These are phyloP conservation scores for Noctua pronuba DNA, from an alignment of 2,888 invertebrate genomes.

Conservation along the genomic window DNA sequence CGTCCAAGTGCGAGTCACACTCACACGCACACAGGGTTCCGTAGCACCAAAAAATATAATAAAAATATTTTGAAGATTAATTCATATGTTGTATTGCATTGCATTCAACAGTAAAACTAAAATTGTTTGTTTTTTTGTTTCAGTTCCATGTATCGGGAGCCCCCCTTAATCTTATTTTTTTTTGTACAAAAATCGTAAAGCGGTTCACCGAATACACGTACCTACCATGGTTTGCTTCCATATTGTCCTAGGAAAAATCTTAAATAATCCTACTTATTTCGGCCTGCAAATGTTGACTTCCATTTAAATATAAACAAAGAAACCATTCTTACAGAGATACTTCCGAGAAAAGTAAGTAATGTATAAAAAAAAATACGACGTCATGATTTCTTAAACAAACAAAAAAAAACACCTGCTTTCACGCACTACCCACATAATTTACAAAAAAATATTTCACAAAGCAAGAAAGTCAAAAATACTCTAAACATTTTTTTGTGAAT, in stretches of 20 bases:
- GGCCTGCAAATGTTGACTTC: not conserved
- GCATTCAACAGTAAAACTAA: too few relatives aligned
- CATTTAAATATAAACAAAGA: not conserved
- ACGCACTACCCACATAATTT: constrained; percentile 19
- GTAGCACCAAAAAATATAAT: too few relatives aligned
- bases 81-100: too few relatives aligned
- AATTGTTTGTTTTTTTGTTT: too few relatives aligned
- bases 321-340: not conserved
- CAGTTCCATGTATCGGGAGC: too few relatives aligned
- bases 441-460: constrained; percentile 33
- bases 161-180: too few relatives aligned
- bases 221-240: too few relatives aligned
- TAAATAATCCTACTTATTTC: not conserved
- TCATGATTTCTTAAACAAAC: constrained; percentile 10
- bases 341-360: not conserved
- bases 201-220: too few relatives aligned
- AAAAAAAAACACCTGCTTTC: constrained; percentile 37
- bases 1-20: too few relatives aligned
- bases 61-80: too few relatives aligned
- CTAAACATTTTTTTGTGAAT: constrained; percentile 57
- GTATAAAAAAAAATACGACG: not conserved
- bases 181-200: too few relatives aligned
- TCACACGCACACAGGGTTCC: too few relatives aligned
- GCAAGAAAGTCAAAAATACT: constrained; percentile 44
- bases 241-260: not conserved